Percentiles rank a stretch among this genome's conserved stretches.
Conservation (phyloP, 2,113 vertebrate genomes). For the Bombycilla garrulus region DNA sequence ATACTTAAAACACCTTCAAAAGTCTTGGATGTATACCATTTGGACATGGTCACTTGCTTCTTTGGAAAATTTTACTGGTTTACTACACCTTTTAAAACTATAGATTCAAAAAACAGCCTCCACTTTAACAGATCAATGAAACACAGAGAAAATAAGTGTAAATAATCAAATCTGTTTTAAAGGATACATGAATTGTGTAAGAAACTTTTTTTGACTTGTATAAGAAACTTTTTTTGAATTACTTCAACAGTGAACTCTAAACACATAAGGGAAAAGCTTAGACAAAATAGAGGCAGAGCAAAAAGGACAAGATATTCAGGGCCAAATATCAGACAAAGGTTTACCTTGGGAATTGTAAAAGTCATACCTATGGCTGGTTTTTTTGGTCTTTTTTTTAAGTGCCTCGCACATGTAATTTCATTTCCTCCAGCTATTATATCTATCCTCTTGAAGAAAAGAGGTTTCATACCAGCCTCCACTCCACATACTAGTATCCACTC, state of each 20-base stretch:
- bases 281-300: background rate
- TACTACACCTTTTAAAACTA: background rate
- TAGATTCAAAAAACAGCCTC: background rate
- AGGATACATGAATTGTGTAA: background rate
- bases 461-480: background rate
- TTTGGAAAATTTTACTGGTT: background rate
- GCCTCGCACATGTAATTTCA: background rate
- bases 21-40: background rate
- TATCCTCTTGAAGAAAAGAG: background rate
- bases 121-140: background rate
- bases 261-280: background rate
- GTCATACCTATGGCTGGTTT: background rate
- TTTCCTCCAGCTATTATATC: background rate
- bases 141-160: background rate
- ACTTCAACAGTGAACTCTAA: background rate
- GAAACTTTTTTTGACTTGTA: background rate
- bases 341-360: background rate
- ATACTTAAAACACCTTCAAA: background rate
- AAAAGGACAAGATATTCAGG: background rate
- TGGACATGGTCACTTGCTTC: background rate
- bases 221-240: background rate
- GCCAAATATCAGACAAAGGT: background rate
- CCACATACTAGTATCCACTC: background rate
- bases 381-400: background rate
- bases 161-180: background rate